Base-by-base conservation (phyloP, 2,113 vertebrate genomes). In the Dicaeum eximium region DNA sequence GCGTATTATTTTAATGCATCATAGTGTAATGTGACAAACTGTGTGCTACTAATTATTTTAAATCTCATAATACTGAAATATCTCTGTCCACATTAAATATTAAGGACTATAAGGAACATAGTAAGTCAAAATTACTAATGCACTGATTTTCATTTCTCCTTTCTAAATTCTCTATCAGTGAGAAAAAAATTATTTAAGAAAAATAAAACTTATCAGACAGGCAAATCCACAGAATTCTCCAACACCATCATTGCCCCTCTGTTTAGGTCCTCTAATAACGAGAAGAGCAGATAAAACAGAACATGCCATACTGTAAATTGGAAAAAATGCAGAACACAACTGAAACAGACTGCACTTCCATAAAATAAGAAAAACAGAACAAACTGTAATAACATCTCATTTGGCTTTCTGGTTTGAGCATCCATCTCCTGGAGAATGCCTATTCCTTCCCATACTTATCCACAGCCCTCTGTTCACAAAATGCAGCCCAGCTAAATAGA, bases 11-110 rank as follows among this genome's bases (percentile, higher is more conserved):
- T 78, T 86, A 62, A 82, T 6, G 3, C 53, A 21, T 45, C 22
- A 13, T 11, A 40, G 31, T 19, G 9, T 53, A 61, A 73, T 30
- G 18, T 62, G 38, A 80, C 35, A 56, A 60, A 72, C 13, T 6
- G 8, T 53, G 74, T 91, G 50, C 71, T 90, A 95, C 62, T 94
- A 92, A 95, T 95, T 96, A 96, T 80, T 91, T 80, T 48, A 79
- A 33, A 93, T 44, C 47, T 86, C 80, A 64, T 80, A 74, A 80
- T 92, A 67, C 33, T 95, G 83, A 84, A 97, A 88, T 48, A 93
- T 15, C 73, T 92, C 66, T 87, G 67, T 53, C 44, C 3, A 7
- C 14, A n/a, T 85, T 89, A 30, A 88, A 73, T 27, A 48, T 61
- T 73, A 74, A 75, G 37, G 40, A 44, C 58, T 53, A 37, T 45